phyloP scores from a whole-genome alignment of 2,888 invertebrate genomes.

The Meiosimyza platycephala region DNA sequence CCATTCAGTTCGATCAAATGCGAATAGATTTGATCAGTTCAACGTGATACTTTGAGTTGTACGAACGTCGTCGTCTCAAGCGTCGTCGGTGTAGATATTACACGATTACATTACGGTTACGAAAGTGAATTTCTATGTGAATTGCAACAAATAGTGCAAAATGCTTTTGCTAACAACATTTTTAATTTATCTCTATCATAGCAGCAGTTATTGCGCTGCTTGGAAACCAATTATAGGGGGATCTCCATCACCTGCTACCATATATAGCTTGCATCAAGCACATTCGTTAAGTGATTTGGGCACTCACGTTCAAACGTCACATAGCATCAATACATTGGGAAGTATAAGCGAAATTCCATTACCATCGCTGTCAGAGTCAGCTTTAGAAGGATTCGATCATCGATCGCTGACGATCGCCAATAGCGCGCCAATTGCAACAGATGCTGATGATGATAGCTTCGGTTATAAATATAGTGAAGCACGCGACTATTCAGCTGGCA shows the following conservation, averaged over 20 bases:
- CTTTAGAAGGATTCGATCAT: slow-evolving; percentile 22
- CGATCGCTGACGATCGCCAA: not conserved
- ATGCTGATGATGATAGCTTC: slow-evolving; percentile 45
- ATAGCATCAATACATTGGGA: not conserved
- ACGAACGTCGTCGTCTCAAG: slow-evolving; percentile 19
- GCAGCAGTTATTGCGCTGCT: slow-evolving; percentile 27
- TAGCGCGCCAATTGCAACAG: slow-evolving; percentile 4
- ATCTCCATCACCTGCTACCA: slow-evolving; percentile 37
- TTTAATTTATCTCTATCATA: not conserved
- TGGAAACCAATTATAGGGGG: slow-evolving; percentile 59
- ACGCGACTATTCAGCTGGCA: slow-evolving; percentile 38
- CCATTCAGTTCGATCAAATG: not conserved
- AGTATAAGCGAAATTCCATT: not conserved
- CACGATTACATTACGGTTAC: not conserved
- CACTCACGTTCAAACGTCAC: slow-evolving; percentile 45
- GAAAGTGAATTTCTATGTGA: not conserved
- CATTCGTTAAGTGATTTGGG: slow-evolving; percentile 55
- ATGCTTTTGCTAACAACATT: slow-evolving; percentile 6
- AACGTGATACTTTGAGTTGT: slow-evolving; percentile 29
- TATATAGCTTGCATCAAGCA: slow-evolving; percentile 60
- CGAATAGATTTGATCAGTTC: slow-evolving; percentile 24
- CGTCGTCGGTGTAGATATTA: not conserved
- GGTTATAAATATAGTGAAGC: slow-evolving; percentile 48
- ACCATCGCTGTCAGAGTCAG: not conserved
- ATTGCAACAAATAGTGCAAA: slow-evolving; percentile 9